These are phyloP conservation scores for Lucilia sericata DNA, from an alignment of 1,140 invertebrate genomes.

Conservation along the genomic window DNA sequence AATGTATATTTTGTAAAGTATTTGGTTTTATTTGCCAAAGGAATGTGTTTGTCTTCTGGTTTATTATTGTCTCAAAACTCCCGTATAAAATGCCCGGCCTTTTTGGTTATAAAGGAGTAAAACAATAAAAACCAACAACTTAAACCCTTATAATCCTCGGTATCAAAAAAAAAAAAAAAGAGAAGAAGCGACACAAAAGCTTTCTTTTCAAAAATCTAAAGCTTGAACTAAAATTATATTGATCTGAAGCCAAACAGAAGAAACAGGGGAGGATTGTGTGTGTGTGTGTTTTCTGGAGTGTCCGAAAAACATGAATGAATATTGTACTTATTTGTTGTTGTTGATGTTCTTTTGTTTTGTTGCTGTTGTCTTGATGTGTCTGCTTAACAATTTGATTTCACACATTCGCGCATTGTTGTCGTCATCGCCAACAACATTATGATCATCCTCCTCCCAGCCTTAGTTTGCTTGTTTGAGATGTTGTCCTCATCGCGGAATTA, in stretches of 20 bases:
- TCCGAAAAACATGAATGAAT: conserved; percentile 44
- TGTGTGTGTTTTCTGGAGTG: conserved; percentile 14
- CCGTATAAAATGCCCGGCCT: background rate
- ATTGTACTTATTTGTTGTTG: conserved; percentile 35
- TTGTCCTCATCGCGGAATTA: conserved; percentile 46
- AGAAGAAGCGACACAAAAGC: conserved; percentile 9
- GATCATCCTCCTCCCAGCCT: background rate
- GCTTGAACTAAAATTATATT: background rate
- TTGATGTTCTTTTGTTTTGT: conserved; percentile 5
- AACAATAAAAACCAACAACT: conserved; percentile 26
- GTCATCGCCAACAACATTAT: conserved; percentile 15
- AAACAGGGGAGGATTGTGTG: background rate
- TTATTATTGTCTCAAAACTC: conserved; percentile 29
- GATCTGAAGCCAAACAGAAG: background rate
- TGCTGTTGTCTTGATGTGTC: conserved; percentile 21
- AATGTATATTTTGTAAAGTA: conserved; percentile 10
- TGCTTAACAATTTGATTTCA: conserved; percentile 46
- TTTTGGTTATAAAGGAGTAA: background rate
- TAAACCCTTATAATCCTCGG: conserved; percentile 37
- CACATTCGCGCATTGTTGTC: conserved; percentile 41
- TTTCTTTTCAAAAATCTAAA: background rate
- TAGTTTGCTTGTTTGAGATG: background rate
- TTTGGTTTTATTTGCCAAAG: conserved; percentile 16
- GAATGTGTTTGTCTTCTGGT: conserved; percentile 25
- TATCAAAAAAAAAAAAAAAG: background rate